These are phyloP conservation scores for Lycaena phlaeas DNA, from an alignment of 2,888 invertebrate species.

Conservation along the genomic window DNA sequence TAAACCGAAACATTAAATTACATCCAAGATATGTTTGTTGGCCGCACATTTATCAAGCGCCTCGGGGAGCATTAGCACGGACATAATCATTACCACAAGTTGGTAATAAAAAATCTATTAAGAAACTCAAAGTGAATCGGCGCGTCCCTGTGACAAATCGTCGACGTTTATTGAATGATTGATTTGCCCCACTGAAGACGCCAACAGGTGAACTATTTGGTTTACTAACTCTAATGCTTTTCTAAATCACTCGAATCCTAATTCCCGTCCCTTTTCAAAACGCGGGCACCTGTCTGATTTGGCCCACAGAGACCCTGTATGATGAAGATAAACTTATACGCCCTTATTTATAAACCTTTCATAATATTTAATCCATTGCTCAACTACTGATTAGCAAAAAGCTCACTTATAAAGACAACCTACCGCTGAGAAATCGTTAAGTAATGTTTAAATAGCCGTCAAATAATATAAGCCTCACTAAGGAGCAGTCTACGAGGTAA, in stretches of 20 bases:
- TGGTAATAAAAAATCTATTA: slow-evolving; percentile 13
- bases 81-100: slow-evolving; percentile 2
- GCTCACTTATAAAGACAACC: too few species aligned
- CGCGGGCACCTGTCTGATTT: slow-evolving; percentile 37
- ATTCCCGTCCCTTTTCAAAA: slow-evolving; percentile 62
- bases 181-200: slow-evolving; percentile 39
- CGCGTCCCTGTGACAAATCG: slow-evolving; percentile 49
- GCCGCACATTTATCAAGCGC: slow-evolving; percentile 1
- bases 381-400: too few species aligned
- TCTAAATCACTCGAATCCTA: slow-evolving; percentile 49
- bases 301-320: slow-evolving; percentile 36
- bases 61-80: background rate
- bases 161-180: slow-evolving; percentile 60
- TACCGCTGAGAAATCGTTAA: too few species aligned
- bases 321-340: slow-evolving; percentile 12
- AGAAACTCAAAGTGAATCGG: slow-evolving; percentile 16
- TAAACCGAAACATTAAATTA: too few species aligned
- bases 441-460: too few species aligned
- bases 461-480: too few species aligned
- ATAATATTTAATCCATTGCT: too few species aligned
- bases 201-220: slow-evolving; percentile 62
- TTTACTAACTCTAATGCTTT: slow-evolving; percentile 62
- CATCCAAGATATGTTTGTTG: too few species aligned
- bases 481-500: too few species aligned
- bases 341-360: too few species aligned